Percentiles rank a stretch among this genome's conserved stretches.
Conservation (phyloP, 2,888 invertebrate species). For the Noctua janthe region DNA sequence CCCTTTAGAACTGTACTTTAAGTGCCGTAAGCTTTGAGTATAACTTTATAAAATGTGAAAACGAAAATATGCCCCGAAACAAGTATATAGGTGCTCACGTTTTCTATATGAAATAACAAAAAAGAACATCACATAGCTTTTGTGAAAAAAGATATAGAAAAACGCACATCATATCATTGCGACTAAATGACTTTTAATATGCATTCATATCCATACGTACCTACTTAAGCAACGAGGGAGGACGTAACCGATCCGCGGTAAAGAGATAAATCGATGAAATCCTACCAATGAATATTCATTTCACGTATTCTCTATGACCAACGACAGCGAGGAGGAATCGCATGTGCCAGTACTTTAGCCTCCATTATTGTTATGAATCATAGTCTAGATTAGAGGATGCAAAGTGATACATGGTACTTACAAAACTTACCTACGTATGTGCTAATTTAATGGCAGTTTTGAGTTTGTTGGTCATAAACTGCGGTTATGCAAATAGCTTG, state of each 20-base stretch:
- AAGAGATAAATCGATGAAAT: conserved; percentile 63
- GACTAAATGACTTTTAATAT: conserved; percentile 11
- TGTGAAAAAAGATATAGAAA: neutral
- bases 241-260: conserved; percentile 29
- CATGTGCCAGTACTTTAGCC: conserved; percentile 49
- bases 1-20: neutral
- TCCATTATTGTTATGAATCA: conserved; percentile 58
- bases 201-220: conserved; percentile 12
- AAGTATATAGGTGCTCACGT: neutral
- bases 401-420: conserved; percentile 44
- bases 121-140: neutral
- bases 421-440: conserved; percentile 45
- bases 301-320: conserved; percentile 65
- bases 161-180: neutral
- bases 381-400: conserved; percentile 44
- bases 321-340: conserved; percentile 44
- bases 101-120: neutral
- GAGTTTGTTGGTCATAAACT: conserved; percentile 46
- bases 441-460: conserved; percentile 47
- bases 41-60: neutral
- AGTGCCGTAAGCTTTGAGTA: neutral
- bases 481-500: conserved; percentile 37
- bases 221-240: neutral
- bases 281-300: conserved; percentile 71
- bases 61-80: neutral